Evolutionary conservation across 2,888 invertebrate genomes (phyloP), one percentile per base, ranked within the genome.

Genomic region (Bombyx huttoni): DNA sequence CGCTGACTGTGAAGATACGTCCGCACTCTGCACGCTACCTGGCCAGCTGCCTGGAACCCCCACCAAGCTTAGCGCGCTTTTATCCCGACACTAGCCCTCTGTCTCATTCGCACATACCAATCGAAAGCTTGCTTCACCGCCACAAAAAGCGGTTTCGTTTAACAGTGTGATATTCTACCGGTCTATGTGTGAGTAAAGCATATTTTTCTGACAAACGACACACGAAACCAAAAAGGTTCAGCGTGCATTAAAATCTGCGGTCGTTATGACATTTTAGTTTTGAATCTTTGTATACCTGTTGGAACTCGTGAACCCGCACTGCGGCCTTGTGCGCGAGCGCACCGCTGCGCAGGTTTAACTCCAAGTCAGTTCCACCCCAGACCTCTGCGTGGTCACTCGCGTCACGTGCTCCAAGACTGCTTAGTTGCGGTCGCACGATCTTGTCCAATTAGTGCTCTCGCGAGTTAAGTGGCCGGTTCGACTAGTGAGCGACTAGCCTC

Each of bases 261-360:
- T 76, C 67, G 69, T 78, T 86, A 77, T 56, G 64, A 64, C 84
- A 63, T 86, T 88, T 71, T 70, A 59, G 59, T 59, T 64, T 58
- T 62, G 58, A 61, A 70, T 73, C 65, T 70, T 71, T 78, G 77
- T 79, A 89, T 88, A 89, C 89, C 89, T 89, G 89, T 87, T 90
- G 90, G 90, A 90, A 89, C 90, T 87, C 86, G 85, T 87, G 87
- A 89, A 89, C 87, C 84, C 79, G 77, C 81, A 86, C 89, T 85
- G 86, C 84, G 88, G 89, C 88, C 89, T 89, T 89, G 89, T 89
- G 89, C 89, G 89, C 89, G 89, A 89, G 88, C 89, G 88, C 88
- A 83, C 71, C 78, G 76, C 24, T 24, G 24, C 24, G 24, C 82
- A 85, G 81, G 85, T 86, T 82, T 70, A 78, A 79, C 74, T 78